Percentiles rank a stretch among this genome's conserved stretches.
Conservation (phyloP, 2,113 vertebrate species). For the Clupea harengus region DNA sequence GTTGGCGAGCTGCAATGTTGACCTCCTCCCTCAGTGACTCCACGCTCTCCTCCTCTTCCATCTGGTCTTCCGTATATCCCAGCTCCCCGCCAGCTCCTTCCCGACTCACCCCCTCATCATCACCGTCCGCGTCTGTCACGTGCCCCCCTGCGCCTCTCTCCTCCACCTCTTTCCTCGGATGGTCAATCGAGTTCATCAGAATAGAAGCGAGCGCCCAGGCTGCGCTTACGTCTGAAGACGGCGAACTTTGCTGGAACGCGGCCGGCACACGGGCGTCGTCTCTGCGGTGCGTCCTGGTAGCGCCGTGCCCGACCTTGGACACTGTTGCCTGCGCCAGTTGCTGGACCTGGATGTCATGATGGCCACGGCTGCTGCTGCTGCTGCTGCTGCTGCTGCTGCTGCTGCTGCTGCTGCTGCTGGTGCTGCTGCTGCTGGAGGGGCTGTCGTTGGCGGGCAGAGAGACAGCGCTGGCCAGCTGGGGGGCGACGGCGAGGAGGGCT, state of each 20-base stretch:
- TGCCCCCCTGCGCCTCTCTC: constrained; percentile 57
- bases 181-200: constrained; percentile 79
- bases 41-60: constrained; percentile 47
- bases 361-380: constrained; percentile 24
- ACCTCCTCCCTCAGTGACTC: constrained; percentile 42
- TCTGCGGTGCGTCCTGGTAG: constrained; percentile 58
- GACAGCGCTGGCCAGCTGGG: constrained; percentile 64
- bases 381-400: constrained; percentile 23
- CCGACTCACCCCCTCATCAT: background rate
- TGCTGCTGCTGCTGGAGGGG: constrained; percentile 30
- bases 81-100: background rate
- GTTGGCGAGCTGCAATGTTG: background rate
- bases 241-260: constrained; percentile 53
- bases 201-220: constrained; percentile 72
- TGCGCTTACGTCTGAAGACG: constrained; percentile 73
- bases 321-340: constrained; percentile 41
- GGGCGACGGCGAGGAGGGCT: constrained; percentile 70
- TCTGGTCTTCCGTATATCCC: constrained; percentile 24
- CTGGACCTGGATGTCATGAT: background rate
- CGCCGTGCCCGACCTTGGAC: constrained; percentile 59
- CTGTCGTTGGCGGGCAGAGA: constrained; percentile 63
- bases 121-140: constrained; percentile 31
- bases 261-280: constrained; percentile 45
- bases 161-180: constrained; percentile 56
- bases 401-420: constrained; percentile 23